Percentiles rank a stretch among this genome's conserved stretches.
Evolutionary conservation across 2,113 vertebrate genomes (phyloP).

Genomic region (Phylloscopus trochiloides): DNA sequence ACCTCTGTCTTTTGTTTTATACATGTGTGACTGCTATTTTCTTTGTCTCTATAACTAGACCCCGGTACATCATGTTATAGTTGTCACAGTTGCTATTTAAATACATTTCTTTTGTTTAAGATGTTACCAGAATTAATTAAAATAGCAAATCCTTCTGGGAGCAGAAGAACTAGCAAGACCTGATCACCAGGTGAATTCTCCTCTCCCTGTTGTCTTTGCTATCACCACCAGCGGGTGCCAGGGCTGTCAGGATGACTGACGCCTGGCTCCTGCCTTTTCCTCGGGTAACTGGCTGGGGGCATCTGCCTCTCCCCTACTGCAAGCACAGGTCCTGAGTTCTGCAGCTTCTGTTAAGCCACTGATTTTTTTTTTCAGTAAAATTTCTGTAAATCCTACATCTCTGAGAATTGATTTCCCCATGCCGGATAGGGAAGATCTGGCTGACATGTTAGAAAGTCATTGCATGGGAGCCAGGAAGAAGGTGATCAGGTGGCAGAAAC

Average conservation of each 20-base stretch:
- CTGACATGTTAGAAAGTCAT: not conserved
- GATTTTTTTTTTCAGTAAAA: not conserved
- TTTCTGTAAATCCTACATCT: not conserved
- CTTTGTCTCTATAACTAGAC: not conserved
- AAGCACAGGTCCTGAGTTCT: not conserved
- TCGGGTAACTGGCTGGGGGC: rapidly evolving
- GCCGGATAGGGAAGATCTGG: not conserved
- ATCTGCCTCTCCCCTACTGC: not conserved
- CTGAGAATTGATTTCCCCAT: not conserved
- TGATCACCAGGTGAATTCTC: not conserved
- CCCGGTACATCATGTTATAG: not conserved
- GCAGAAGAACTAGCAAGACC: not conserved
- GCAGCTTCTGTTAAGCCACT: not conserved
- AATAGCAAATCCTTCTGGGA: not conserved
- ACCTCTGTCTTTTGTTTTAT: not conserved
- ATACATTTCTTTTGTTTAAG: not conserved
- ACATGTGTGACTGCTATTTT: not conserved
- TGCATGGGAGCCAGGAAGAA: not conserved
- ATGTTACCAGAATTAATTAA: not conserved
- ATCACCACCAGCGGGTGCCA: rapidly evolving
- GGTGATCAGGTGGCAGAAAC: not conserved
- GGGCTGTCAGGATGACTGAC: rapidly evolving
- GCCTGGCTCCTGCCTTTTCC: not conserved
- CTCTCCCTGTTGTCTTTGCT: not conserved
- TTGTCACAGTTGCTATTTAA: not conserved